phyloP scores from a whole-genome alignment of 2,797 vertebrate species.

The Xenentodon cancila region DNA sequence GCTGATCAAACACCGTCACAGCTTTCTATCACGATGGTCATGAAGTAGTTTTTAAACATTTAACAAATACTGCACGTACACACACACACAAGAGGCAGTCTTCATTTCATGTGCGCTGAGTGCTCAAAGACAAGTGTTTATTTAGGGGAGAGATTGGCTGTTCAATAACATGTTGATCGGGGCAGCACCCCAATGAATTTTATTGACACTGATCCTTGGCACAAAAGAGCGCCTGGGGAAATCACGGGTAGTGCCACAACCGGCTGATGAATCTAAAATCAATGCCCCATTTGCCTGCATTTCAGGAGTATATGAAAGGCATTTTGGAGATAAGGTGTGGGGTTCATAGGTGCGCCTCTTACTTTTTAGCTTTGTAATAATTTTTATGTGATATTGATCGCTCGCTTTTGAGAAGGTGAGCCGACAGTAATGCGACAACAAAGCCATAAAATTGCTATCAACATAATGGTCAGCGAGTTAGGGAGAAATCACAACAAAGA shows the following conservation, averaged over 20 bases:
- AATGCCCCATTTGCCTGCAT: constrained; percentile 83
- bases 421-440: constrained; percentile 74
- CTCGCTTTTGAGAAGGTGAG: constrained; percentile 60
- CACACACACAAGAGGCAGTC: too few relatives aligned
- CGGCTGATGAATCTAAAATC: constrained; percentile 88
- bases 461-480: constrained; percentile 33
- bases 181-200: constrained; percentile 85
- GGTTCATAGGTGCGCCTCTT: constrained; percentile 67
- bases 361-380: constrained; percentile 80
- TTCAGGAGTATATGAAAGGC: constrained; percentile 81
- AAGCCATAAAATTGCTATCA: constrained; percentile 62
- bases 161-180: constrained; percentile 85
- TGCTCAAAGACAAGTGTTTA: constrained; percentile 80
- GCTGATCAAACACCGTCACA: too few relatives aligned
- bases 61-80: constrained; percentile 2
- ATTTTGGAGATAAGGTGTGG: constrained; percentile 73
- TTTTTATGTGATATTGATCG: constrained; percentile 81
- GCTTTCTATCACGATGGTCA: too few relatives aligned
- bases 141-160: constrained; percentile 79
- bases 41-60: constrained; percentile 14
- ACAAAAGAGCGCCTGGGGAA: constrained; percentile 87
- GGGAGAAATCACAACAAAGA: constrained; percentile 4
- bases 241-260: constrained; percentile 83
- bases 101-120: constrained; percentile 30
- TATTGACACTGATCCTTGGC: constrained; percentile 89